phyloP scores from a whole-genome alignment of 2,888 invertebrate genomes.

The Dolichomitus sp. region DNA sequence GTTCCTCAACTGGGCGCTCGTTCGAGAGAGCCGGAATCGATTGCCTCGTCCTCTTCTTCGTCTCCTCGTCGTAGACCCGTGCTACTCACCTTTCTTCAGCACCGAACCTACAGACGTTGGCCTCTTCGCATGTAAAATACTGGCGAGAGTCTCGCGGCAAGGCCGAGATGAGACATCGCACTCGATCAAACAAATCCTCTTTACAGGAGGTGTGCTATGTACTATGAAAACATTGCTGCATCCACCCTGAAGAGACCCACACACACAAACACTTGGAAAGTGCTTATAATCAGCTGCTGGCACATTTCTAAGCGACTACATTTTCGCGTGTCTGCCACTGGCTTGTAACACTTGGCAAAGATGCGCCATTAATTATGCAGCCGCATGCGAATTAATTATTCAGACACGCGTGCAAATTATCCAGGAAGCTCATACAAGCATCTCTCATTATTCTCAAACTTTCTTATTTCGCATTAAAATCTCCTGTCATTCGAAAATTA shows the following conservation, averaged over 20 bases:
- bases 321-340: constrained; percentile 17
- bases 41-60: constrained; percentile 52
- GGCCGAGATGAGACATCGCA: constrained; percentile 1
- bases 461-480: constrained; percentile 18
- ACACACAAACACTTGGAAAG: constrained; percentile 8
- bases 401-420: constrained; percentile 22
- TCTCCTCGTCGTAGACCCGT: constrained; percentile 29
- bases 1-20: constrained; percentile 54
- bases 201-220: background rate
- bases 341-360: constrained; percentile 22
- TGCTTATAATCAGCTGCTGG: background rate
- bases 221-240: constrained; percentile 4
- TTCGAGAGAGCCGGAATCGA: constrained; percentile 59
- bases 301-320: constrained; percentile 24
- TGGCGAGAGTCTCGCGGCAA: constrained; percentile 2
- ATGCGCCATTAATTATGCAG: constrained; percentile 33
- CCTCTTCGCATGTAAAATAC: constrained; percentile 16
- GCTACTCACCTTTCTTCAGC: constrained; percentile 26
- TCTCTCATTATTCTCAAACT: background rate
- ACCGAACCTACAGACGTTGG: background rate
- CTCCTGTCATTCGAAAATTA: constrained; percentile 10
- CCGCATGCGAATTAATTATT: constrained; percentile 49
- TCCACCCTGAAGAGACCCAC: background rate
- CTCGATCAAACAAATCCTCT: constrained; percentile 35
- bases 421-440: constrained; percentile 13